These are phyloP conservation scores for Blomia tropicalis DNA, from an alignment of 2,888 invertebrate species.

Conservation along the genomic window DNA sequence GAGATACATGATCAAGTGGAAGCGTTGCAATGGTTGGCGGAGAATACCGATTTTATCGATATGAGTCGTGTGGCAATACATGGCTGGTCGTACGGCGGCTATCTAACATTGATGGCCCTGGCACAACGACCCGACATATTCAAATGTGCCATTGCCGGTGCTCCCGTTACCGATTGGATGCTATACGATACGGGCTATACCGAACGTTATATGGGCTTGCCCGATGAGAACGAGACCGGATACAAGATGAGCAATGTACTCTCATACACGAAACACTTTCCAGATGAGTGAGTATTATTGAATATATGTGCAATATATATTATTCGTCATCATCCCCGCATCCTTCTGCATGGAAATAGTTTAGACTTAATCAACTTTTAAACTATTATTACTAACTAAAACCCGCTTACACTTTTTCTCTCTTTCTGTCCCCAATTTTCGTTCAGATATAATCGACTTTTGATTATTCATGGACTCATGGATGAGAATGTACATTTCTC, in stretches of 20 bases:
- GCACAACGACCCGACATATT: constrained; percentile 82
- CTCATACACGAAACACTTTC: constrained; percentile 66
- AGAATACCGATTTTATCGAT: constrained; percentile 72
- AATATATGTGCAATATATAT: no score
- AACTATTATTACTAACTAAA: not conserved
- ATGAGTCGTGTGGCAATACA: constrained; percentile 80
- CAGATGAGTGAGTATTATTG: constrained; percentile 69
- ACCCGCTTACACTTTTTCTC: not conserved
- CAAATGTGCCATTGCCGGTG: constrained; percentile 82
- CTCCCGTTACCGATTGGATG: constrained; percentile 92
- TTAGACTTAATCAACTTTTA: no score
- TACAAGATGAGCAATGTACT: constrained; percentile 72
- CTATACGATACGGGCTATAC: constrained; percentile 97
- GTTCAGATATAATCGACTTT: constrained; percentile 47
- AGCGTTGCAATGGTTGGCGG: constrained; percentile 67
- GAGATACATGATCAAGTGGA: constrained; percentile 46
- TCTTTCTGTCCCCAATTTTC: constrained; percentile 16
- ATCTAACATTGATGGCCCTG: constrained; percentile 81
- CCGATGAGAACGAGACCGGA: constrained; percentile 55
- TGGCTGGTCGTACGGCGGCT: constrained; percentile 97
- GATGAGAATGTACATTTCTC: constrained; percentile 98
- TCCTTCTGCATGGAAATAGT: not conserved
- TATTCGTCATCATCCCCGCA: no score
- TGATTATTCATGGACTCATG: constrained; percentile 90
- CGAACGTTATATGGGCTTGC: constrained; percentile 87